These are phyloP conservation scores for Crossocerus cetratus DNA, from an alignment of 2,888 invertebrate species.

Conservation along the genomic window DNA sequence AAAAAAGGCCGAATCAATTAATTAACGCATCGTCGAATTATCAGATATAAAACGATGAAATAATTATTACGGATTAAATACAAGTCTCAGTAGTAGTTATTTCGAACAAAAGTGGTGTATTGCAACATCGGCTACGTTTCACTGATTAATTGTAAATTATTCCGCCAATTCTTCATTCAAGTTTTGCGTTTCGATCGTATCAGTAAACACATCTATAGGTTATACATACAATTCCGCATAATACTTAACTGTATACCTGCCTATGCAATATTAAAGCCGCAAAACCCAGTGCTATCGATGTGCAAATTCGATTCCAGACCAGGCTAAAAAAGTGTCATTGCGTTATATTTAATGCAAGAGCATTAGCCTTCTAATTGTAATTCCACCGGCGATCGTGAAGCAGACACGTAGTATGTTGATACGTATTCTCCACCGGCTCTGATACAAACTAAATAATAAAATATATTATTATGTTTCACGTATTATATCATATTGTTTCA, in stretches of 20 bases:
- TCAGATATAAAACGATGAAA: not conserved
- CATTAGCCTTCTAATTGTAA: slow-evolving; percentile 18
- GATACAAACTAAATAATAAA: not conserved
- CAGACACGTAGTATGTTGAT: too few species aligned
- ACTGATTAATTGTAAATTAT: not conserved
- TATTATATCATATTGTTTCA: too few species aligned
- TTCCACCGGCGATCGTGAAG: slow-evolving; percentile 8
- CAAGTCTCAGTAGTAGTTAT: slow-evolving; percentile 1
- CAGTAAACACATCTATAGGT: slow-evolving; percentile 10
- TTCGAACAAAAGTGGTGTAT: not conserved
- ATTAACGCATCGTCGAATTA: slow-evolving; percentile 1
- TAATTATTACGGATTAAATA: not conserved
- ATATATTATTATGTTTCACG: too few species aligned
- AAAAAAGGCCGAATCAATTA: slow-evolving; percentile 6
- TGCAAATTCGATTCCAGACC: not conserved
- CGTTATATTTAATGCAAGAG: slow-evolving; percentile 11
- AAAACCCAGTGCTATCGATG: not conserved
- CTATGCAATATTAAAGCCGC: too few species aligned
- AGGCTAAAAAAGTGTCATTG: not conserved
- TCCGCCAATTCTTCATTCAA: too few species aligned
- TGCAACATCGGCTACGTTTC: not conserved
- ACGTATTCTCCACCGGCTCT: slow-evolving; percentile 1
- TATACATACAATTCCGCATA: slow-evolving; percentile 12
- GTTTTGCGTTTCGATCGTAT: too few species aligned
- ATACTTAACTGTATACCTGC: too few species aligned